Evolutionary conservation across 2,797 vertebrate genomes (phyloP).

Genomic region (Neosilurus hyrtlii): DNA sequence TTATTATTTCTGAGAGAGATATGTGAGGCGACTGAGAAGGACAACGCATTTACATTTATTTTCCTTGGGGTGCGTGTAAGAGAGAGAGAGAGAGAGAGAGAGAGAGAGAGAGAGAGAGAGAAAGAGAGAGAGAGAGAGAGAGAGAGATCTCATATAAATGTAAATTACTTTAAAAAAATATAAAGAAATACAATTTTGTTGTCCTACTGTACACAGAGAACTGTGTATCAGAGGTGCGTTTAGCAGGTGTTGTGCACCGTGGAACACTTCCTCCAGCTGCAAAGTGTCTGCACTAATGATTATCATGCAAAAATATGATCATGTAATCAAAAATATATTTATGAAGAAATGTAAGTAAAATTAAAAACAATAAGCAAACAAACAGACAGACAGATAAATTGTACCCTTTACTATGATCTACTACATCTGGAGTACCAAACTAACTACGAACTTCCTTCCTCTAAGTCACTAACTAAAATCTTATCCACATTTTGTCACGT

Average conservation of each 20-base stretch:
- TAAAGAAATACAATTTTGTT: slow-evolving; percentile 40
- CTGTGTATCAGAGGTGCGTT: slow-evolving; percentile 14
- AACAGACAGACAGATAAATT: background rate
- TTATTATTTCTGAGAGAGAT: background rate
- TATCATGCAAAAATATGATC: background rate
- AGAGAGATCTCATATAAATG: slow-evolving; percentile 47
- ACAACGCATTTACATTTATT: slow-evolving; percentile 6
- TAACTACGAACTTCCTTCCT: no score
- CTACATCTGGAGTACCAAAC: no score
- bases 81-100: background rate
- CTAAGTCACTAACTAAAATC: no score
- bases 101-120: slow-evolving; percentile 10
- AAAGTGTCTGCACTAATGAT: background rate
- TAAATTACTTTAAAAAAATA: slow-evolving; percentile 38
- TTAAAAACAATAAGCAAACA: background rate
- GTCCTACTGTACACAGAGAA: slow-evolving; percentile 24
- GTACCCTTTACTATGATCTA: no score
- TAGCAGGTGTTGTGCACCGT: background rate
- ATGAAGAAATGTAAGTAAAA: background rate
- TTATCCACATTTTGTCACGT: no score
- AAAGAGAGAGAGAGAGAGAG: slow-evolving; percentile 9
- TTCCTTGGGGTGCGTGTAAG: slow-evolving; percentile 13
- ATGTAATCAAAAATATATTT: background rate
- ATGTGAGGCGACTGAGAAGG: slow-evolving; percentile 7
- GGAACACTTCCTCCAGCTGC: background rate